Conservation (phyloP, 2,113 vertebrate species). For the Gallinago media region DNA sequence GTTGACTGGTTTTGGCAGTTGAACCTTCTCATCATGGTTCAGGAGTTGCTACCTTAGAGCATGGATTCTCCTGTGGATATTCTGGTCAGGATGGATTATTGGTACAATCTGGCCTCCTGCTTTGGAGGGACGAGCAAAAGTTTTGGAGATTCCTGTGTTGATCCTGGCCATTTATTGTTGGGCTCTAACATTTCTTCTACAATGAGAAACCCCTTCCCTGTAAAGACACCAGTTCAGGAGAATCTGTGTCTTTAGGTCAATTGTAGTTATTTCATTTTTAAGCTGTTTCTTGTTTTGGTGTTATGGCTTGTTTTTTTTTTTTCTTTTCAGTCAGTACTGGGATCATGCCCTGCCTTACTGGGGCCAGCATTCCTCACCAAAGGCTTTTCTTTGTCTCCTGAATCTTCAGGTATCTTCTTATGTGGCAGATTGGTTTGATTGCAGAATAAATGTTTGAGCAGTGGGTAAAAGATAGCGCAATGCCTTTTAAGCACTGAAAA, state of each 20-base stretch:
- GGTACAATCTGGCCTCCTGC: not conserved
- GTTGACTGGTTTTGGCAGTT: not conserved
- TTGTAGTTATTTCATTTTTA: not conserved
- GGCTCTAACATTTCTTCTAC: not conserved
- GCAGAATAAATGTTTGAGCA: not conserved
- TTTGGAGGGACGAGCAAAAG: not conserved
- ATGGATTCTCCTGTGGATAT: not conserved
- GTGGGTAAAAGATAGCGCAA: not conserved
- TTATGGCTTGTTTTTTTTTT: not conserved
- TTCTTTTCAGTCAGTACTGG: not conserved
- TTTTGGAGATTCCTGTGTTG: not conserved
- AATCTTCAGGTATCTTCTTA: not conserved
- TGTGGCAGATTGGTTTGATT: not conserved
- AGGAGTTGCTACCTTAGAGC: not conserved
- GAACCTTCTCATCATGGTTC: not conserved
- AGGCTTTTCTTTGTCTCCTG: not conserved
- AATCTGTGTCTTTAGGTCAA: not conserved
- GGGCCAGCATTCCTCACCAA: not conserved
- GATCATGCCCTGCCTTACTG: rapidly evolving
- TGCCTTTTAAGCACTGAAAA: not conserved
- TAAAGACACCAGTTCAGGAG: not conserved
- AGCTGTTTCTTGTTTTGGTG: not conserved
- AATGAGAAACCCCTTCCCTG: not conserved
- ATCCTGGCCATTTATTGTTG: not conserved
- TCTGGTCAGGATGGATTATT: not conserved